A percentile compares a stretch with the other conserved stretches of the same genome.
Evolutionary conservation across 2,797 vertebrate species (phyloP).

Genomic region (Sorex maritimensis): DNA sequence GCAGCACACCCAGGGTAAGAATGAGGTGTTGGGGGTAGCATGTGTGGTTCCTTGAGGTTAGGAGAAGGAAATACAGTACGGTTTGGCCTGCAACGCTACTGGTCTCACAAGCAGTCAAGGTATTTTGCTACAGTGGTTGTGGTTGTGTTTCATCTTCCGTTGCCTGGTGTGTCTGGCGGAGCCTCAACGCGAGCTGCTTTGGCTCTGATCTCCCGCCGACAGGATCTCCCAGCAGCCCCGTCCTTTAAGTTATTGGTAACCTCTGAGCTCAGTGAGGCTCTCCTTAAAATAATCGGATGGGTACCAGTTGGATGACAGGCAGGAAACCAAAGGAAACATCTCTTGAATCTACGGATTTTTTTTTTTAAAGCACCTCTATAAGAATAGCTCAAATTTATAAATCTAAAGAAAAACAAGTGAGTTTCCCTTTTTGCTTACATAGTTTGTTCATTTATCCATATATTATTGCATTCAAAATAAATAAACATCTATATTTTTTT

Average conservation of each 20-base stretch:
- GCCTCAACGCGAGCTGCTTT: slow-evolving; percentile 75
- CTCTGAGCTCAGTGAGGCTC: slow-evolving; percentile 79
- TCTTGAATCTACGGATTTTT: slow-evolving; percentile 85
- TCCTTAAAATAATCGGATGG: slow-evolving; percentile 81
- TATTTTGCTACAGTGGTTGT: slow-evolving; percentile 92
- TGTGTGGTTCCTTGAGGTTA: slow-evolving; percentile 88
- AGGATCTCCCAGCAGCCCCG: slow-evolving; percentile 46
- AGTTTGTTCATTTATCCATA: slow-evolving; percentile 92
- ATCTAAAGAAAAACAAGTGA: slow-evolving; percentile 89
- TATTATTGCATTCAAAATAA: slow-evolving; percentile 94
- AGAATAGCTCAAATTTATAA: slow-evolving; percentile 91
- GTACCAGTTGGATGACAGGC: slow-evolving; percentile 83
- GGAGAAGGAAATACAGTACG: slow-evolving; percentile 89
- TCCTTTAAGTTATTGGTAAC: slow-evolving; percentile 73
- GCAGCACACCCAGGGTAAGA: slow-evolving; percentile 87
- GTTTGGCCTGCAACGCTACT: slow-evolving; percentile 87
- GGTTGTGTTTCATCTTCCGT: slow-evolving; percentile 81
- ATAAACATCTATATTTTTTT: slow-evolving; percentile 91
- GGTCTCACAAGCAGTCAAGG: slow-evolving; percentile 89
- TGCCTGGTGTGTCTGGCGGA: slow-evolving; percentile 77
- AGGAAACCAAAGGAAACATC: slow-evolving; percentile 86
- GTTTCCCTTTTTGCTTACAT: slow-evolving; percentile 90
- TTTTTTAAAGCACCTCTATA: slow-evolving; percentile 88
- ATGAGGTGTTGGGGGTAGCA: slow-evolving; percentile 87
- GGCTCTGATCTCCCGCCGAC: slow-evolving; percentile 76